phyloP scores from a whole-genome alignment of 2,888 invertebrate species.

The Limenitis camilla region DNA sequence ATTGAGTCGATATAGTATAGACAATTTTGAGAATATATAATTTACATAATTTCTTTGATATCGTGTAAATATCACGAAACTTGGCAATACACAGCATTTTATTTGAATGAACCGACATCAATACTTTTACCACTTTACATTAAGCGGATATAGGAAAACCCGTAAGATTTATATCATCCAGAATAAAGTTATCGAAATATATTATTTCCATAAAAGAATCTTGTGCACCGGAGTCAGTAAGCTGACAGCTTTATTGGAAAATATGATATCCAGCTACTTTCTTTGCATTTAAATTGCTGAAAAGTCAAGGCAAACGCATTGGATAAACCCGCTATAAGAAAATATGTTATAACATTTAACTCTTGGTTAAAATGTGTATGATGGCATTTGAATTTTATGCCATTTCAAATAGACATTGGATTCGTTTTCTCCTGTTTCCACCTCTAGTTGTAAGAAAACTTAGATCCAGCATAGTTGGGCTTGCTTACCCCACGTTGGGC shows the following conservation, averaged over 20 bases:
- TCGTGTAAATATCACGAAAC: background rate
- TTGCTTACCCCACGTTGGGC: too few relatives aligned
- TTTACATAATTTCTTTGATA: background rate
- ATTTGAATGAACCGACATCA: background rate
- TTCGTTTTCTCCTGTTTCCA: too few relatives aligned
- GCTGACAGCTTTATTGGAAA: conserved; percentile 46
- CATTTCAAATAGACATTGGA: too few relatives aligned
- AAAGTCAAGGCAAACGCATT: conserved; percentile 30
- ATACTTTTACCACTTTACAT: conserved; percentile 1
- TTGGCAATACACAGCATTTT: background rate
- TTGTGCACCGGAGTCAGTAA: conserved; percentile 33
- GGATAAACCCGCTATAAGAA: conserved; percentile 16
- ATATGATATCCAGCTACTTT: conserved; percentile 40
- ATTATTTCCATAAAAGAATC: conserved; percentile 14
- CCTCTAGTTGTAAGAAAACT: too few relatives aligned
- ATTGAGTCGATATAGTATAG: background rate
- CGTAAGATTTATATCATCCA: conserved; percentile 9
- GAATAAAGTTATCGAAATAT: conserved; percentile 16
- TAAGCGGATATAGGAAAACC: conserved; percentile 8
- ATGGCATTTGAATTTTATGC: background rate
- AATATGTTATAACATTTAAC: conserved; percentile 1
- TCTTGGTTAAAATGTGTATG: background rate
- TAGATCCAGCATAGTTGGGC: too few relatives aligned
- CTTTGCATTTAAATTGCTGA: conserved; percentile 58
- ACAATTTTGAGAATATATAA: background rate